Evolutionary conservation across 2,888 invertebrate genomes (phyloP).

Genomic region (Macrosiphum euphorbiae): DNA sequence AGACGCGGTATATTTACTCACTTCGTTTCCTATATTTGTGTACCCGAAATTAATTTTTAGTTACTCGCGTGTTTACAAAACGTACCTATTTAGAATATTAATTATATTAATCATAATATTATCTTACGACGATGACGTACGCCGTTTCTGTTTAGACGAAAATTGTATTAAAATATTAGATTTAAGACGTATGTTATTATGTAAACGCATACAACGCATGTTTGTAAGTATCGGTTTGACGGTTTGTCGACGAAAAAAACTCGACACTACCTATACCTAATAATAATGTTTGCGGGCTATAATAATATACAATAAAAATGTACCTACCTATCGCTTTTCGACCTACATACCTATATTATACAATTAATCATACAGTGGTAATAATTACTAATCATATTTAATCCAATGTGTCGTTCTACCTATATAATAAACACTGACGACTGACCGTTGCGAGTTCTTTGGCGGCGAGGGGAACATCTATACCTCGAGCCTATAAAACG

Average conservation of each 20-base stretch:
- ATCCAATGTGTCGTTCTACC: background rate
- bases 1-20: background rate
- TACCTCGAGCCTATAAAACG: background rate
- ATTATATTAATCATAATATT: background rate
- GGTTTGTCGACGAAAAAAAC: background rate
- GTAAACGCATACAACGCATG: background rate
- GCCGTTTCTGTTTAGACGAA: background rate
- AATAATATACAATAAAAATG: background rate
- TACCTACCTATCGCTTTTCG: background rate
- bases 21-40: background rate
- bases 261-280: background rate
- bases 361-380: background rate
- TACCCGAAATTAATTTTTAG: background rate
- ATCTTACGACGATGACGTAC: background rate
- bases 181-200: background rate
- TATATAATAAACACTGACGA: background rate
- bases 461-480: background rate
- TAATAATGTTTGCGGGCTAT: background rate
- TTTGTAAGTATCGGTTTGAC: background rate
- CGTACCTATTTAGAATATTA: background rate
- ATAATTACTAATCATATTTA: background rate
- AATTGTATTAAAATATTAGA: background rate
- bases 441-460: background rate
- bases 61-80: background rate
- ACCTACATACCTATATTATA: background rate